Percentiles rank a stretch among this genome's conserved stretches.
These are phyloP conservation scores for Lepidocyrtinus sp. DNA, from an alignment of 2,888 invertebrate genomes.

Conservation along the genomic window DNA sequence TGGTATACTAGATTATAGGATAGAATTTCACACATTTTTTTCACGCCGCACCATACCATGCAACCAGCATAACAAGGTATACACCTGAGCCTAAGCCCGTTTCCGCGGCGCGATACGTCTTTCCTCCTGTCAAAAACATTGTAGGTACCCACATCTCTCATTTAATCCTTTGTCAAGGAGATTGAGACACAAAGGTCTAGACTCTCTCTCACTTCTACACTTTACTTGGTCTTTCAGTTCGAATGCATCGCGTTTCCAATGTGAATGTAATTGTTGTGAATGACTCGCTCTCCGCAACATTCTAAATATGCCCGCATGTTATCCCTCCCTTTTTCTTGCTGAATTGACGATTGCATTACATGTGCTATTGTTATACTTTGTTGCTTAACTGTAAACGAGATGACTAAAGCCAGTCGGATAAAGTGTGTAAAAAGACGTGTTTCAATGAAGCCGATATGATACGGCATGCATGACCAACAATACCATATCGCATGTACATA, in stretches of 20 bases:
- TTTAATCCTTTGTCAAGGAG: not conserved
- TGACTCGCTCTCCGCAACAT: not conserved
- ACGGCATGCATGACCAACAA: not conserved
- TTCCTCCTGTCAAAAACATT: not conserved
- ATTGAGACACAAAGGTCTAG: not conserved
- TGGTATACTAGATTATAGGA: not conserved
- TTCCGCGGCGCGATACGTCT: too few species aligned
- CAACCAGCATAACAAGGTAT: too few species aligned
- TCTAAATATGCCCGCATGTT: not conserved
- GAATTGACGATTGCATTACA: not conserved
- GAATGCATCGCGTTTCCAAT: too few species aligned
- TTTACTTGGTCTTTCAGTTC: too few species aligned
- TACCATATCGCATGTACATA: not conserved
- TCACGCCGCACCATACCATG: not conserved
- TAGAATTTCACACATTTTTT: not conserved
- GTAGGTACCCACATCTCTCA: not conserved
- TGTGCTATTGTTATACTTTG: not conserved
- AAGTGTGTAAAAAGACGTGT: not conserved
- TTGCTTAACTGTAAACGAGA: not conserved
- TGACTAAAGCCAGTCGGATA: not conserved
- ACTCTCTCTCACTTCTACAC: too few species aligned
- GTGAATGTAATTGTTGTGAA: not conserved
- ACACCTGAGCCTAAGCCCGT: too few species aligned
- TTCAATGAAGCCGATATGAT: not conserved
- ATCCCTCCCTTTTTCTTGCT: not conserved